Percentiles rank a stretch among this genome's conserved stretches.
These are phyloP conservation scores for Nephrocerus scutellatus DNA, from an alignment of 2,888 invertebrate species.

Conservation along the genomic window DNA sequence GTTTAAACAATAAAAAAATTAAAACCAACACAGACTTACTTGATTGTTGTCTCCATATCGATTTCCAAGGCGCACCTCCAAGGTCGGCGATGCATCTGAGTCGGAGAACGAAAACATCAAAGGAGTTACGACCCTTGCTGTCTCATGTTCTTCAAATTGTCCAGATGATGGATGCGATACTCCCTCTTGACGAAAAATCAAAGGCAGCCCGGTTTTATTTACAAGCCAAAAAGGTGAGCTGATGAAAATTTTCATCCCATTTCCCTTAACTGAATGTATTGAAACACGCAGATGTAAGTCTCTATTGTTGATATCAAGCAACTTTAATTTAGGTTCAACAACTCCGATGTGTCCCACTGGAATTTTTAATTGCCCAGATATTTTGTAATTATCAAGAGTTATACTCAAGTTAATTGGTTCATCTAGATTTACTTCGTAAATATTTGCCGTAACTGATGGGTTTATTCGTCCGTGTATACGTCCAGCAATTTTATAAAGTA, in stretches of 20 bases:
- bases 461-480: constrained; percentile 47
- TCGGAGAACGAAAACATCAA: constrained; percentile 91
- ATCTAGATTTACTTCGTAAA: constrained; percentile 51
- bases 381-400: constrained; percentile 76
- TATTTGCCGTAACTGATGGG: constrained; percentile 48
- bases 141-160: constrained; percentile 91
- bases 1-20: background rate
- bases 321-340: constrained; percentile 62
- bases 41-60: constrained; percentile 52
- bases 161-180: constrained; percentile 71
- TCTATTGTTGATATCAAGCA: constrained; percentile 67
- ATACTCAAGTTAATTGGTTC: constrained; percentile 67
- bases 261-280: constrained; percentile 55
- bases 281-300: constrained; percentile 68
- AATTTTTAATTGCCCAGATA: constrained; percentile 58
- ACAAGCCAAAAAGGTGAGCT: constrained; percentile 91
- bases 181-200: constrained; percentile 89
- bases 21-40: constrained; percentile 37
- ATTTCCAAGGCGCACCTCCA: constrained; percentile 70
- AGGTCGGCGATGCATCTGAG: constrained; percentile 72
- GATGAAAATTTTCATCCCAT: constrained; percentile 62
- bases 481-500: constrained; percentile 56
- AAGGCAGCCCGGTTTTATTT: constrained; percentile 91
- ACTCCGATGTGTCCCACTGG: constrained; percentile 48
- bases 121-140: constrained; percentile 85